Conservation (phyloP, 2,888 invertebrate species). For the Zygogramma bicolorata region DNA sequence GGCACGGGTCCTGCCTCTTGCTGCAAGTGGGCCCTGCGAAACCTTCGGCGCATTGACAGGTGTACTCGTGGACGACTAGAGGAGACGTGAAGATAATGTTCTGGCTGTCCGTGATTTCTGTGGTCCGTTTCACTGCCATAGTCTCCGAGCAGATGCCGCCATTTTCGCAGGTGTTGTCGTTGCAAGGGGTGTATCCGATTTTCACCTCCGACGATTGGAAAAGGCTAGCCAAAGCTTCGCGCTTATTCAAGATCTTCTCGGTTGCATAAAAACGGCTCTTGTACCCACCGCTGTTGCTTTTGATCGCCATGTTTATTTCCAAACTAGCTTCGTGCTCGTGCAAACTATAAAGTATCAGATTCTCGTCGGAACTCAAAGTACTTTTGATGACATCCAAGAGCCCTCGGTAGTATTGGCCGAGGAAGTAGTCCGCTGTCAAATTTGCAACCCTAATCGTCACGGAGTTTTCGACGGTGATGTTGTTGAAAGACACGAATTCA, state of each 20-base stretch:
- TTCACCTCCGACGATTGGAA: slow-evolving; percentile 73
- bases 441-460: slow-evolving; percentile 82
- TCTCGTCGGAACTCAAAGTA: slow-evolving; percentile 75
- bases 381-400: slow-evolving; percentile 79
- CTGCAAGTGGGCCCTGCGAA: slow-evolving; percentile 88
- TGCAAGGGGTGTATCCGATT: slow-evolving; percentile 85
- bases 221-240: slow-evolving; percentile 73
- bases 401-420: slow-evolving; percentile 81
- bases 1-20: slow-evolving; percentile 90
- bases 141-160: slow-evolving; percentile 82
- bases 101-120: slow-evolving; percentile 84
- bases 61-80: slow-evolving; percentile 80
- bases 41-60: slow-evolving; percentile 85
- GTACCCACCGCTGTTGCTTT: slow-evolving; percentile 70
- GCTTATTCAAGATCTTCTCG: slow-evolving; percentile 76
- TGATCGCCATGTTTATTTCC: slow-evolving; percentile 79
- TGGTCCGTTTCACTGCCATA: slow-evolving; percentile 76
- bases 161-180: slow-evolving; percentile 80
- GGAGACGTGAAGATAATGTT: slow-evolving; percentile 88
- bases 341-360: slow-evolving; percentile 79
- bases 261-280: slow-evolving; percentile 75
- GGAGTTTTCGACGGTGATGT: slow-evolving; percentile 85
- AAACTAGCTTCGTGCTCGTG: slow-evolving; percentile 76
- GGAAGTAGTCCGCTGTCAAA: slow-evolving; percentile 79
- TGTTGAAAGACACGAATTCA: slow-evolving; percentile 84